phyloP scores from a whole-genome alignment of 2,113 vertebrate species.

The Nycticorax nycticorax region DNA sequence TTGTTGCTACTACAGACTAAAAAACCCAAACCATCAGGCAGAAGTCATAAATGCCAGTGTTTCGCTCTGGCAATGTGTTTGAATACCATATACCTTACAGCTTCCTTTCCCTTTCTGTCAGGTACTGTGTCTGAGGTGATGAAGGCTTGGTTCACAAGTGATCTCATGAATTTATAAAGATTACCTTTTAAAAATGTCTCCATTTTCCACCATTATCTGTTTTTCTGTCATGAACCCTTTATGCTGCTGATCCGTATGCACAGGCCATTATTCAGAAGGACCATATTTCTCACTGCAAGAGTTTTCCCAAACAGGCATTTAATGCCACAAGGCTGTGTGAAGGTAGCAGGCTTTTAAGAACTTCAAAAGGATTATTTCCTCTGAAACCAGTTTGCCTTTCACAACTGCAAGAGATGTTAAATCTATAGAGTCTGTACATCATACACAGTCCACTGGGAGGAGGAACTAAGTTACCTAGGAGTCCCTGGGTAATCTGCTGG shows the following conservation, averaged over 20 bases:
- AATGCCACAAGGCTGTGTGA: background rate
- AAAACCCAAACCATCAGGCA: background rate
- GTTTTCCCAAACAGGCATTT: background rate
- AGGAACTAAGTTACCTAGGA: background rate
- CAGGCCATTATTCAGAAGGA: background rate
- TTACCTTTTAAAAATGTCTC: background rate
- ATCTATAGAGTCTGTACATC: background rate
- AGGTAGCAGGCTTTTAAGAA: background rate
- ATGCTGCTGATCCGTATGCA: background rate
- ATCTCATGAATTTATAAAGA: background rate
- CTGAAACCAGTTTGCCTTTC: background rate
- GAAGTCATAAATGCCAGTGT: background rate
- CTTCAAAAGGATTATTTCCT: background rate
- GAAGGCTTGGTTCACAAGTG: background rate
- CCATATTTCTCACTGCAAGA: background rate
- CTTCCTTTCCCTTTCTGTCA: background rate
- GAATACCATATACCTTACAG: background rate
- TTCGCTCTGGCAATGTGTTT: background rate
- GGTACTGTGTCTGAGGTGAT: background rate
- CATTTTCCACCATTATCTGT: background rate
- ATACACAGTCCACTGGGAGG: background rate
- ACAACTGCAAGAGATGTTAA: background rate
- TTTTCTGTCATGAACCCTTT: background rate
- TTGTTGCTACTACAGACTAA: background rate
- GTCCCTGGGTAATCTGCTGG: background rate